Evolutionary conservation across 1,140 invertebrate genomes (phyloP).

Genomic region (Panonychus citri): DNA sequence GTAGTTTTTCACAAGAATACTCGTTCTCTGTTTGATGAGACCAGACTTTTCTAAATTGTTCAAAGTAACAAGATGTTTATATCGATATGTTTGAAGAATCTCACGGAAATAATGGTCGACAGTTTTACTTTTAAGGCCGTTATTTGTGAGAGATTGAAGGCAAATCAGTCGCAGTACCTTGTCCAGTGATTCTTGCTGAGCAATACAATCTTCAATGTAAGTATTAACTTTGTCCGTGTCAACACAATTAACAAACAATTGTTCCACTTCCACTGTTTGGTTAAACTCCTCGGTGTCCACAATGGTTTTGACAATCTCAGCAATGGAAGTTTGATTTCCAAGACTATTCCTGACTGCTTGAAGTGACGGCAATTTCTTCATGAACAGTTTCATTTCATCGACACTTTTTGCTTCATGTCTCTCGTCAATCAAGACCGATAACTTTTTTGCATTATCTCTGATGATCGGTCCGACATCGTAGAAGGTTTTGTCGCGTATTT

Average conservation of each 20-base stretch:
- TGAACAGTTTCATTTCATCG: slow-evolving; percentile 79
- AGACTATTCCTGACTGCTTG: slow-evolving; percentile 61
- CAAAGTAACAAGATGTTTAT: slow-evolving; percentile 55
- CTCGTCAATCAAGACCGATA: slow-evolving; percentile 61
- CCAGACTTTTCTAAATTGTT: slow-evolving; percentile 69
- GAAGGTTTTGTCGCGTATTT: slow-evolving; percentile 74
- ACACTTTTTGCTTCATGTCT: slow-evolving; percentile 61
- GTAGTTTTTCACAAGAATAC: slow-evolving; percentile 1
- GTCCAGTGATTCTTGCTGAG: slow-evolving; percentile 47
- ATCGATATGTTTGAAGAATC: slow-evolving; percentile 66
- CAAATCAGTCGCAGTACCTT: slow-evolving; percentile 67
- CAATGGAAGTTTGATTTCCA: slow-evolving; percentile 46
- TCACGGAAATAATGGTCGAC: slow-evolving; percentile 79
- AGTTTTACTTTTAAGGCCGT: slow-evolving; percentile 68
- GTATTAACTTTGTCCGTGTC: slow-evolving; percentile 65
- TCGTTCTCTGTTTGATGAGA: slow-evolving; percentile 31
- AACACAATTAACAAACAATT: slow-evolving; percentile 64
- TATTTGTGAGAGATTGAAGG: slow-evolving; percentile 57
- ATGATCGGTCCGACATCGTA: slow-evolving; percentile 64
- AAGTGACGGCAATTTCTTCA: slow-evolving; percentile 64
- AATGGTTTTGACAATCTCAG: slow-evolving; percentile 45
- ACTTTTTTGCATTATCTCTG: slow-evolving; percentile 60
- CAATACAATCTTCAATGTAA: slow-evolving; percentile 76
- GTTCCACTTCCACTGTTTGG: slow-evolving; percentile 8
- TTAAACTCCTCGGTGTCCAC: slow-evolving; percentile 31